Evolutionary conservation across 2,113 vertebrate genomes (phyloP).

Genomic region (Vulpes ferrilata): DNA sequence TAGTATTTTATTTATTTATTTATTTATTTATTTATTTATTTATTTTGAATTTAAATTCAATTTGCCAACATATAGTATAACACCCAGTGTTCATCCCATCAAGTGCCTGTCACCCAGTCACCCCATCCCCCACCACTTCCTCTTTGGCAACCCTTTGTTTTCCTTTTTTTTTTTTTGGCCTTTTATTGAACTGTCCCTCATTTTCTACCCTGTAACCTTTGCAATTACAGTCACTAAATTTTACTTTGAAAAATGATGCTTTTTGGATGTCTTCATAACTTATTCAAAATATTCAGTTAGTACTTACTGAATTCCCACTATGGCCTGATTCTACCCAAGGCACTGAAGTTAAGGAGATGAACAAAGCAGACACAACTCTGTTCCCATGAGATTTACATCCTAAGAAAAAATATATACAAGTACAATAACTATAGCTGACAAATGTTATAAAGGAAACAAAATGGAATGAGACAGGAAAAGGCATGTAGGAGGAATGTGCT

Average conservation of each 20-base stretch:
- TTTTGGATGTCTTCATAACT: not conserved
- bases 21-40: too few species aligned
- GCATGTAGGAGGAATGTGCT: not conserved
- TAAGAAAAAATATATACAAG: not conserved
- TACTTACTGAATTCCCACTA: not conserved
- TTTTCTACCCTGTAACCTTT: not conserved
- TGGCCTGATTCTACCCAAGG: not conserved
- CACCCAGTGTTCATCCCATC: too few species aligned
- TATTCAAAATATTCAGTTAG: not conserved
- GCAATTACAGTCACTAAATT: not conserved
- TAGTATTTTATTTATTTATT: too few species aligned
- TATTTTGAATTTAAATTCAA: too few species aligned
- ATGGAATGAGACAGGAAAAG: not conserved
- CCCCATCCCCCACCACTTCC: too few species aligned
- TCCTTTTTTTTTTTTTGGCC: not conserved
- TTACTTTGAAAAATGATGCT: not conserved
- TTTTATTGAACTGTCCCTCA: not conserved
- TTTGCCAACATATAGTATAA: too few species aligned
- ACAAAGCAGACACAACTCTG: not conserved
- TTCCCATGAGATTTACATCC: not conserved
- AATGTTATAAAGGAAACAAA: not conserved
- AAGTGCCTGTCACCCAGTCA: too few species aligned
- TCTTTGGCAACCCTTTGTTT: too few species aligned
- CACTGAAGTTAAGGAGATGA: not conserved
- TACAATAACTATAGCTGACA: not conserved